Evolutionary conservation across 2,113 vertebrate species (phyloP), one percentile per base, ranked within the genome.

Genomic region (Pseudorasbora parva): DNA sequence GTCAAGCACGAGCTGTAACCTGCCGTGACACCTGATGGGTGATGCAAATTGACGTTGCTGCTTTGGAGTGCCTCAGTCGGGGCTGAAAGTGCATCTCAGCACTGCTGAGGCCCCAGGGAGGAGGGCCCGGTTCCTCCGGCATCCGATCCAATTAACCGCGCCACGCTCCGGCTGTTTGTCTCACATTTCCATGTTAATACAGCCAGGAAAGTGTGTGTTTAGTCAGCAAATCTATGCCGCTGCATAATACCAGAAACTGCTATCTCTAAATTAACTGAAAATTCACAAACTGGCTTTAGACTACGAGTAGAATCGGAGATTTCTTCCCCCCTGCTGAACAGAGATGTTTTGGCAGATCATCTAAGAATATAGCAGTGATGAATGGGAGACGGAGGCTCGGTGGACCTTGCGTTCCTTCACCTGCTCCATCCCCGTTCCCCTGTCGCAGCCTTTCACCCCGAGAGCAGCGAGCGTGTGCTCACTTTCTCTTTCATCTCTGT

Each of bases 101-200:
- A 56, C 17, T 51, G 73, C 78, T 83, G 56, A 49, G 83, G 30
- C 59, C 47, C 78, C 27, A 66, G 49, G 85, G 79, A 82, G 62
- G 68, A 64, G 51, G 60, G 72, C 27, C 23, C 82, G 41, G 25
- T 81, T 82, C 87, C 87, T 82, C 77, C 76, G 60, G 86, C 56
- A 68, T 75, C 57, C 30, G 41, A 47, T 62, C 85, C 81, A 88
- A 84, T 90, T 89, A 87, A 77, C 76, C 27, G 33, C 57, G 79
- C 87, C 78, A 80, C 64, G 85, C 73, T 57, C 77, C 41, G 78
- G 81, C 27, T 86, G 83, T 88, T 87, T 85, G 87, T 86, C 82
- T 85, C 78, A 62, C 81, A 86, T 88, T 89, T 87, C 82, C 87
- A 88, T 89, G 84, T 86, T 89, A 88, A 88, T 89, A 73, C 75